Percentiles rank a stretch among this genome's conserved stretches.
Conservation (phyloP, 2,113 vertebrate genomes). For the Actenoides hombroni region DNA sequence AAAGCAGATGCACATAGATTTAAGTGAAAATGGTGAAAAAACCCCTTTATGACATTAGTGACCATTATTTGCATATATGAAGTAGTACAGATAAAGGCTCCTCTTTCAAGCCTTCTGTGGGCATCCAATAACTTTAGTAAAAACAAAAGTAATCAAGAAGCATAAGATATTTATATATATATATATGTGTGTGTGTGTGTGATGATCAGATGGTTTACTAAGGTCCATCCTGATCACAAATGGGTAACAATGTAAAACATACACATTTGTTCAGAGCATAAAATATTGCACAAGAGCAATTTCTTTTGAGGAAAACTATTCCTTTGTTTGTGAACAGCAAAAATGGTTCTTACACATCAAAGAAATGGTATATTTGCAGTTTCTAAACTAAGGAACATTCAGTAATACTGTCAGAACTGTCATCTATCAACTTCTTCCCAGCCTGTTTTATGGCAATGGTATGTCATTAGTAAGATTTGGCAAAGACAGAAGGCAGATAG, state of each 20-base stretch:
- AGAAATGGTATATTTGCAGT: conserved; percentile 53
- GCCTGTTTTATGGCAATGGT: conserved; percentile 68
- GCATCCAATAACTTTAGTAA: conserved; percentile 55
- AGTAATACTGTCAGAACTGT: conserved; percentile 81
- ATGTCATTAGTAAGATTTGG: conserved; percentile 78
- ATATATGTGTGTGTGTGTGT: not conserved
- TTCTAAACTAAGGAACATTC: conserved; percentile 71
- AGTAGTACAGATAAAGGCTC: conserved; percentile 60
- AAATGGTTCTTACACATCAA: conserved; percentile 52
- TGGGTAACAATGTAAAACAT: conserved; percentile 61
- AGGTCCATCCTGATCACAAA: conserved; percentile 57
- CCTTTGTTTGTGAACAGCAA: conserved; percentile 60
- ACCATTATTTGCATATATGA: conserved; percentile 67
- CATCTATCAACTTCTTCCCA: conserved; percentile 57
- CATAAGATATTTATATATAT: conserved; percentile 24
- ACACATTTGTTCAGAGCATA: conserved; percentile 78
- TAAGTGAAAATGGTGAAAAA: conserved; percentile 66
- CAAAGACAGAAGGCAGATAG: conserved; percentile 77
- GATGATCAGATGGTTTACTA: conserved; percentile 59
- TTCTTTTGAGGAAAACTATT: conserved; percentile 68
- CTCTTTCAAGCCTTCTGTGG: conserved; percentile 57
- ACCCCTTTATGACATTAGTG: conserved; percentile 64
- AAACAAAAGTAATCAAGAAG: conserved; percentile 52
- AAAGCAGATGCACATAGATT: conserved; percentile 66
- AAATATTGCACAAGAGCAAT: conserved; percentile 86